Conservation (phyloP, 2,797 vertebrate genomes). For the Tadarida brasiliensis region DNA sequence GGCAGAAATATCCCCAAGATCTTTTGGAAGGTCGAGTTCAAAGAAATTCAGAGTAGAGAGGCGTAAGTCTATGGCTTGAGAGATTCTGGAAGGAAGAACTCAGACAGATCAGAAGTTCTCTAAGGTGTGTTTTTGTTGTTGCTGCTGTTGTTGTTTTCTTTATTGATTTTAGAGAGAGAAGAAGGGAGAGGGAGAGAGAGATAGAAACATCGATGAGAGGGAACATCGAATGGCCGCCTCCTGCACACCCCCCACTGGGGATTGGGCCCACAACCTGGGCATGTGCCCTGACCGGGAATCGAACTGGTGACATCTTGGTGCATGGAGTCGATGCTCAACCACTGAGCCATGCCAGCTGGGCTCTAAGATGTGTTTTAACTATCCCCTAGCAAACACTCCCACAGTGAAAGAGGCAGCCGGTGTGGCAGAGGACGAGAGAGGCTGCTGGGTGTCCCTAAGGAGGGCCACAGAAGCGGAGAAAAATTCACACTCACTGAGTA, state of each 20-base stretch:
- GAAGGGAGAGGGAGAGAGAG: too few species aligned
- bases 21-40: constrained; percentile 9
- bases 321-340: too few species aligned
- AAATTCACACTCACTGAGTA: not conserved
- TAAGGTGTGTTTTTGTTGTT: not conserved
- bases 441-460: not conserved
- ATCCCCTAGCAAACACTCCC: not conserved
- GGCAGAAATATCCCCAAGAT: not conserved
- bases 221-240: too few species aligned
- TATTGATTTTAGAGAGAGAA: too few species aligned
- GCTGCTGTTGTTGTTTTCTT: too few species aligned
- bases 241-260: too few species aligned
- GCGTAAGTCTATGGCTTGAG: not conserved
- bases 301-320: too few species aligned
- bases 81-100: not conserved
- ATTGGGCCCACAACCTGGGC: too few species aligned
- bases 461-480: not conserved
- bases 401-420: not conserved
- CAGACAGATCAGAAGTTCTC: not conserved
- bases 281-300: too few species aligned
- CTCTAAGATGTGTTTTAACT: not conserved
- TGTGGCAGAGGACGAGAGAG: rapidly evolving
- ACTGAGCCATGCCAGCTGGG: too few species aligned
- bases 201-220: too few species aligned
- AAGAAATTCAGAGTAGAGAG: not conserved